Evolutionary conservation across 2,113 vertebrate species (phyloP), one percentile per base, ranked within the genome.

Genomic region (Ibidorhyncha struthersii): DNA sequence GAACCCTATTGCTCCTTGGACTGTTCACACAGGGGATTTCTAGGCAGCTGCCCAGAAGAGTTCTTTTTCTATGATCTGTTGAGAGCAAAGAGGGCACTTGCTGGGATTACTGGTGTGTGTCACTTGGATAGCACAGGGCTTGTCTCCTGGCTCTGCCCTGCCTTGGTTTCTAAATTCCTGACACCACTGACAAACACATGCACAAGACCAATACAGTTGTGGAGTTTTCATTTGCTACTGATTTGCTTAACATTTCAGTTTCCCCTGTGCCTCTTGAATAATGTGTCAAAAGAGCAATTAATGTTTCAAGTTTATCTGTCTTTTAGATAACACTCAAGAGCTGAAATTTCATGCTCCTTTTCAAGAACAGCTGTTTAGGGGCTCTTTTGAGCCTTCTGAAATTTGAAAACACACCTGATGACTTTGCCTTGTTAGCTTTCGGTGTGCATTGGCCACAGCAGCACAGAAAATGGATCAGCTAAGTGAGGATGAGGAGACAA

Each of bases 181-280:
- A 52, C 26, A 50, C 43, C n/a, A 59, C 9, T 0, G 0, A 43
- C n/a, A 47, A 10, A 22, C 50, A 45, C 29, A n/a, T 12, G 47
- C 15, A 38, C 6, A 73, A 12, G 14, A 79, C 53, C 52, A 58
- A 26, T 38, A 62, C 3, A 7, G n/a, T 61, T 66, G 18, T 49
- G 65, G 63, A 56, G 41, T 47, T 86, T 85, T 66, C 71, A 14
- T 71, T 50, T 71, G 61, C 45, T 71, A 36, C 26, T 2, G 1
- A 66, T 29, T 66, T 74, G 45, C 79, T 91, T 71, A 86, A 91
- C 16, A 15, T 71, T 92, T 79, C 36, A 7, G 19, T 89, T 93
- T 66, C 52, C 34, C 41, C 15, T 36, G 10, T 89, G 83, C 52
- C 40, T 82, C 72, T 71, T 71, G 41, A 47, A 26, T 1, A 0